These are phyloP conservation scores for Hipparchia sbordonii DNA, from an alignment of 2,888 invertebrate genomes.

Conservation along the genomic window DNA sequence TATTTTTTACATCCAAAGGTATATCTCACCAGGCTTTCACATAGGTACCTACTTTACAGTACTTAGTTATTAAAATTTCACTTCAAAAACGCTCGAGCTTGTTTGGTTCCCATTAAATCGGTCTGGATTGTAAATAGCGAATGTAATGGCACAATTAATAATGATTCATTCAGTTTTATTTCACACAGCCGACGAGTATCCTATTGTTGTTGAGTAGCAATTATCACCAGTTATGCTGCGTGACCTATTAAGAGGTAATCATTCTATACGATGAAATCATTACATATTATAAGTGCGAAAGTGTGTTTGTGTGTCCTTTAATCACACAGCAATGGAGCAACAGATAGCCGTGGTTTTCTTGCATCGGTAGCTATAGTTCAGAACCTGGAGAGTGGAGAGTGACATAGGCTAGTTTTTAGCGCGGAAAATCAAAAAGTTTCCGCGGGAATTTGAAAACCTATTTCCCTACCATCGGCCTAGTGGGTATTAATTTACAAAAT, in stretches of 20 bases:
- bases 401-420: too few species aligned
- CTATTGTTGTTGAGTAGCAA: constrained; percentile 19
- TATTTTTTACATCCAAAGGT: neutral
- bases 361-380: too few species aligned
- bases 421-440: too few species aligned
- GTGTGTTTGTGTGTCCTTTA: too few species aligned
- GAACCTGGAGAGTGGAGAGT: too few species aligned
- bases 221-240: constrained; percentile 35
- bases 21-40: too few species aligned
- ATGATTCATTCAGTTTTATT: constrained; percentile 23
- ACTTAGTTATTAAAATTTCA: neutral
- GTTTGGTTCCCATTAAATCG: constrained; percentile 18
- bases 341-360: too few species aligned
- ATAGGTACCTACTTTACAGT: neutral
- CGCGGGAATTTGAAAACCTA: too few species aligned
- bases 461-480: too few species aligned
- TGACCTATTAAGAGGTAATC: constrained; percentile 38
- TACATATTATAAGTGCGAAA: neutral
- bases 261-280: constrained; percentile 39
- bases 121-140: constrained; percentile 16
- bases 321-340: too few species aligned
- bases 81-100: constrained; percentile 13
- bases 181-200: constrained; percentile 4
- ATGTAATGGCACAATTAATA: constrained; percentile 19
- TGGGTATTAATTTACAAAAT: too few species aligned